These are phyloP conservation scores for Poicephalus gulielmi DNA, from an alignment of 2,113 vertebrate genomes.

Conservation along the genomic window DNA sequence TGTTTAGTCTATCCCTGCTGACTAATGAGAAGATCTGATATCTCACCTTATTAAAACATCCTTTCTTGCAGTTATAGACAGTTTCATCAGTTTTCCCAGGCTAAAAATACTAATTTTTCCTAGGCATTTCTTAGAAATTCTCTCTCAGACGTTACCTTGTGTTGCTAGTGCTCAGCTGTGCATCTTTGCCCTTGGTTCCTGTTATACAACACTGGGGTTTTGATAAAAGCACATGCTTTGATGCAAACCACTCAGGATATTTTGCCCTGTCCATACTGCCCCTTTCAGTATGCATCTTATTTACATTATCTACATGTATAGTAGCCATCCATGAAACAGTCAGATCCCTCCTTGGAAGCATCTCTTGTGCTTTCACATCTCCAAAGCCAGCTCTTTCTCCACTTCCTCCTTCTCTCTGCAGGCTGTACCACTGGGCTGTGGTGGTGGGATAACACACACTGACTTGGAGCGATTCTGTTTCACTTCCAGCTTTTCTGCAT, in stretches of 20 bases:
- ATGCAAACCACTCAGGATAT: neutral
- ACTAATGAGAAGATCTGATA: neutral
- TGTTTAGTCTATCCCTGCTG: neutral
- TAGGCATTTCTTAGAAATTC: neutral
- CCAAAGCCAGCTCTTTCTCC: neutral
- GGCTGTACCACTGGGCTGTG: rapidly evolving
- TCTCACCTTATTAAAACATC: neutral
- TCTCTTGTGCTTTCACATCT: neutral
- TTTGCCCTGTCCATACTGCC: rapidly evolving
- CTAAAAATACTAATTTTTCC: neutral
- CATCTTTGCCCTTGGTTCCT: neutral
- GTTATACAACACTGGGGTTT: neutral
- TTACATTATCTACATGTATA: neutral
- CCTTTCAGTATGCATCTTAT: neutral
- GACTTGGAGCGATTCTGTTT: slow-evolving; percentile 22
- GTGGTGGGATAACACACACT: neutral
- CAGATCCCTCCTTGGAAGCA: rapidly evolving
- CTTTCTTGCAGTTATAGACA: neutral
- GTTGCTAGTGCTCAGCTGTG: neutral
- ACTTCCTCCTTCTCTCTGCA: neutral
- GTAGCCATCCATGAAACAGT: neutral
- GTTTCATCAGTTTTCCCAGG: neutral
- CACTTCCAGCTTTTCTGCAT: neutral
- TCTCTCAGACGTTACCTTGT: neutral
- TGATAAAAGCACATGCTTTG: neutral